These are phyloP conservation scores for Rhagologus leucostigma DNA, from an alignment of 2,113 vertebrate genomes.

Conservation along the genomic window DNA sequence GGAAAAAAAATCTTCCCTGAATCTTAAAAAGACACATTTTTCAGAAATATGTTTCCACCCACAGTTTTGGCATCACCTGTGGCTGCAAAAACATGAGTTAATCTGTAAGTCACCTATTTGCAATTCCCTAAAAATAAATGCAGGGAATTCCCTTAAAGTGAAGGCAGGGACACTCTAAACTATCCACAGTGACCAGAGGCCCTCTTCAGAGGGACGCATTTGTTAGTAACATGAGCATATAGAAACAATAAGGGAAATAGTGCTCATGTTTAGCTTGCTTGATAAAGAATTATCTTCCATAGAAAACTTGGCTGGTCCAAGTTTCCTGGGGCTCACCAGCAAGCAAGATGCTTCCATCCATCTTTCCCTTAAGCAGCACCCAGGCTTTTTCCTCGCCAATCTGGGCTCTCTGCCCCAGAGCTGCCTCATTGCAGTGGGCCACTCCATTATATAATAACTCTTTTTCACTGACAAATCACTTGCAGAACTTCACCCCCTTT, in stretches of 20 bases:
- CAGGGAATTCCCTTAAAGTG: not conserved
- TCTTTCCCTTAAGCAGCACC: not conserved
- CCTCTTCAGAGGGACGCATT: not conserved
- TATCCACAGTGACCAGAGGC: not conserved
- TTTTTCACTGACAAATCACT: not conserved
- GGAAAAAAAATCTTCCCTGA: not conserved
- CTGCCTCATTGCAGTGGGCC: not conserved
- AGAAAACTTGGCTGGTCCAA: not conserved
- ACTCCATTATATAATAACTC: not conserved
- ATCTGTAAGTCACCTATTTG: not conserved
- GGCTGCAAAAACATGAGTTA: not conserved
- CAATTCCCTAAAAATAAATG: not conserved
- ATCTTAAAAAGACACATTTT: not conserved
- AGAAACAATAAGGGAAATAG: not conserved
- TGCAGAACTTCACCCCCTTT: not conserved
- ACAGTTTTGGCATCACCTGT: constrained; percentile 2
- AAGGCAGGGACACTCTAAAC: not conserved
- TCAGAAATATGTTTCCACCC: not conserved
- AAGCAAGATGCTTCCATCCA: not conserved
- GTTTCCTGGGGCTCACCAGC: not conserved
- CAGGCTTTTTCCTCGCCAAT: not conserved
- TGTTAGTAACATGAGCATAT: not conserved
- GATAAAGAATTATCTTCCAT: not conserved
- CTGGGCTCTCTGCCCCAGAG: not conserved
- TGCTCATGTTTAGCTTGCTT: not conserved